Conservation (phyloP, 2,113 vertebrate genomes). For the Muntiacus muntjak region DNA sequence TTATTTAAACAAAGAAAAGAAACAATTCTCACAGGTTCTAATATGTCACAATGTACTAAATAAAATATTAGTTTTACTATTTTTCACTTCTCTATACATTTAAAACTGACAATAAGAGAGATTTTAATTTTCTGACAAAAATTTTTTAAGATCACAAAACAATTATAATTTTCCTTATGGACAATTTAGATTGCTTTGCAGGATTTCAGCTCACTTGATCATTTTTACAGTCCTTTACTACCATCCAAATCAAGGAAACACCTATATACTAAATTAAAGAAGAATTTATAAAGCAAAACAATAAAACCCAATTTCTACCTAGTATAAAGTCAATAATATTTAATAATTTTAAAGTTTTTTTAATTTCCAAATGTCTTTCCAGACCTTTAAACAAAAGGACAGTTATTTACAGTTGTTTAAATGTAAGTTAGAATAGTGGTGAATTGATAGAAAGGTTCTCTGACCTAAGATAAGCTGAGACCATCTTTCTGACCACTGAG, state of each 20-base stretch:
- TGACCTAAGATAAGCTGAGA: neutral
- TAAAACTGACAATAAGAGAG: neutral
- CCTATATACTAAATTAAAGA: neutral
- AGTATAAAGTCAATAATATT: neutral
- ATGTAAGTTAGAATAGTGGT: neutral
- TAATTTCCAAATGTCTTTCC: neutral
- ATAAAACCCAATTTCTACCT: neutral
- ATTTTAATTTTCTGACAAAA: neutral
- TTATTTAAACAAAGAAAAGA: neutral
- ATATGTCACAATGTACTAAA: neutral
- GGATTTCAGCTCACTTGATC: neutral
- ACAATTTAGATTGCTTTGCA: neutral
- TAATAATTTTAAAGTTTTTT: neutral
- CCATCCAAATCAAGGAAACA: neutral
- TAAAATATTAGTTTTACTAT: neutral
- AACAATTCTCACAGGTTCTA: neutral
- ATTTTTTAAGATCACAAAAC: neutral
- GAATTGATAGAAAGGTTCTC: neutral
- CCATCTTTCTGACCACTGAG: neutral
- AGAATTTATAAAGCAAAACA: slow-evolving; percentile 18
- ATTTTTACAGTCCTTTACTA: neutral
- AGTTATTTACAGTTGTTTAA: neutral
- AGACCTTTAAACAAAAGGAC: neutral
- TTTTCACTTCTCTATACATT: neutral
- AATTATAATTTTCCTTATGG: neutral